Percentiles rank a stretch among this genome's conserved stretches.
Evolutionary conservation across 2,113 vertebrate genomes (phyloP).

Genomic region (Climacteris rufus): DNA sequence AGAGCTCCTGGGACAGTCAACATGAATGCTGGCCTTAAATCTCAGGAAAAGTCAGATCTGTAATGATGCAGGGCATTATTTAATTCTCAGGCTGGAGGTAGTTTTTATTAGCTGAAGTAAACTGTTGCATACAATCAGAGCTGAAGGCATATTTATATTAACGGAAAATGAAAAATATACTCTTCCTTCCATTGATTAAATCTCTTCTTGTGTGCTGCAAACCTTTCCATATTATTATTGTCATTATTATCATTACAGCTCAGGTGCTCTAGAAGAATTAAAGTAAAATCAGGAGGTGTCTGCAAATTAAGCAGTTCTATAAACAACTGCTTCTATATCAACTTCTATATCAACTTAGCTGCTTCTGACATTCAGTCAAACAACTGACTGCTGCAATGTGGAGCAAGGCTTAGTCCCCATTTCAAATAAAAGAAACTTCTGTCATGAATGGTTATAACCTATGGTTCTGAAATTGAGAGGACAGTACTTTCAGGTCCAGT

Average conservation of each 20-base stretch:
- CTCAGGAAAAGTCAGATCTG: not conserved
- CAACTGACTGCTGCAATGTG: not conserved
- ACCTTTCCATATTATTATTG: too few relatives aligned
- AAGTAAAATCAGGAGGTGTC: conserved; percentile 2
- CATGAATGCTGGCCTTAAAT: not conserved
- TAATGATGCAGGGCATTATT: not conserved
- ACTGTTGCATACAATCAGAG: not conserved
- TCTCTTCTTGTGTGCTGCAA: not conserved
- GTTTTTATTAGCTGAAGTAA: conserved; percentile 8
- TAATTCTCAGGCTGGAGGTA: not conserved
- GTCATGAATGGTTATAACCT: not conserved
- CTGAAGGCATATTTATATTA: conserved; percentile 19
- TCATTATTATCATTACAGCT: conserved; percentile 21
- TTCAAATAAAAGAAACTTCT: not conserved
- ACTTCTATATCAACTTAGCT: not conserved
- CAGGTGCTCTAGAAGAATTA: not conserved
- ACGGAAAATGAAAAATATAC: conserved; percentile 29
- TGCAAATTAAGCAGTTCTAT: conserved; percentile 22
- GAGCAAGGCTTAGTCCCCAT: not conserved
- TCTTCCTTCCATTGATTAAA: not conserved
- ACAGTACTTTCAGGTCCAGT: not conserved
- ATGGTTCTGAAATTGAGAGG: not conserved
- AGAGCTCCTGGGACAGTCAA: not conserved
- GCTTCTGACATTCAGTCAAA: not conserved
- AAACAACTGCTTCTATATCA: not conserved